Conservation (phyloP, 1,140 invertebrate species). For the Papilio polyxenes region DNA sequence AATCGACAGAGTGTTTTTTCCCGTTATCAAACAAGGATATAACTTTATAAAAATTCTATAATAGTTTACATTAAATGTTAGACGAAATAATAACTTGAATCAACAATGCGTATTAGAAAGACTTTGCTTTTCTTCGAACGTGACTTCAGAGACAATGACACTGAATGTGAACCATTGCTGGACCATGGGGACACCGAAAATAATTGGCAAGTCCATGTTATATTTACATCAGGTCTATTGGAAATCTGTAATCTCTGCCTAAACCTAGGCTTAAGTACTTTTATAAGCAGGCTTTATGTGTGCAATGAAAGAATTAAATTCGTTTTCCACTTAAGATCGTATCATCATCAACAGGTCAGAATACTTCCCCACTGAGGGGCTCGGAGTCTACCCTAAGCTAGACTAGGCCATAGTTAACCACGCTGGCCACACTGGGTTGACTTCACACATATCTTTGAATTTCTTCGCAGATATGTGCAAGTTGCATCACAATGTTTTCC, state of each 20-base stretch:
- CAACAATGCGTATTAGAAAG: conserved; percentile 62
- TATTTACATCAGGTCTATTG: not conserved
- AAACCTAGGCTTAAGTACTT: not conserved
- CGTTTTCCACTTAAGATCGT: no score
- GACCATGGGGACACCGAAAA: conserved; percentile 47
- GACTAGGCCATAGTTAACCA: no score
- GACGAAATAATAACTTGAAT: not conserved
- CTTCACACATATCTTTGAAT: no score
- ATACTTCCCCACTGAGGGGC: no score
- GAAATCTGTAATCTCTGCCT: no score
- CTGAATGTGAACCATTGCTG: conserved; percentile 51
- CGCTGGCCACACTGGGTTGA: no score
- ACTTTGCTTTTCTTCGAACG: conserved; percentile 61
- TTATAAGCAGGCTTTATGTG: not conserved
- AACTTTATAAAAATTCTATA: not conserved
- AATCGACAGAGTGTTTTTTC: not conserved
- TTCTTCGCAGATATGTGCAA: no score
- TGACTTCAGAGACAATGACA: conserved; percentile 48
- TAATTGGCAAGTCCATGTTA: conserved; percentile 55
- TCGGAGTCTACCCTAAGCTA: no score
- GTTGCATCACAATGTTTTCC: no score
- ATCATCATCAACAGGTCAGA: no score
- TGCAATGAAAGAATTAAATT: not conserved
- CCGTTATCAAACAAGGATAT: not conserved
- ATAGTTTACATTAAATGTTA: not conserved